These are phyloP conservation scores for Cotesia vestalis DNA, from an alignment of 1,140 invertebrate species.

Conservation along the genomic window DNA sequence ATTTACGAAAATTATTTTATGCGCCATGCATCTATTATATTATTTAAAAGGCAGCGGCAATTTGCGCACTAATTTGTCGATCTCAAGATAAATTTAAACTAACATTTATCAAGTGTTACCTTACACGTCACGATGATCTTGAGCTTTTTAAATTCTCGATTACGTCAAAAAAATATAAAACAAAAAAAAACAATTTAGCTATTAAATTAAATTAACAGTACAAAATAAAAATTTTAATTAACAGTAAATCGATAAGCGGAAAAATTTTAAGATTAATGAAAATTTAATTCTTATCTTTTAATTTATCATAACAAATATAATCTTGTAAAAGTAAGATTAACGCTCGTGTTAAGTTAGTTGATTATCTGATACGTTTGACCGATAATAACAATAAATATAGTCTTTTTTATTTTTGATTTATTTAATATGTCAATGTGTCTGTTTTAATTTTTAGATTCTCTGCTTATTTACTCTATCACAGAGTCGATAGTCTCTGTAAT, in stretches of 20 bases:
- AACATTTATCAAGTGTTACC: conserved; percentile 26
- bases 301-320: conserved; percentile 41
- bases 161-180: background rate
- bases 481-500: no score
- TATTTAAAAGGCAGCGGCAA: background rate
- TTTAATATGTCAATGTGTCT: no score
- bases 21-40: no score
- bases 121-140: conserved; percentile 15
- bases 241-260: no score
- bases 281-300: conserved; percentile 38
- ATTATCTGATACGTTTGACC: conserved; percentile 26
- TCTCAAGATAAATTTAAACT: conserved; percentile 14
- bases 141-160: conserved; percentile 13
- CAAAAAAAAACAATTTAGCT: no score
- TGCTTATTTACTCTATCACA: background rate
- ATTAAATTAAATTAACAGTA: no score
- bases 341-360: conserved; percentile 39
- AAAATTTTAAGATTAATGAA: no score
- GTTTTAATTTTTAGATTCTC: no score
- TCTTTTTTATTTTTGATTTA: no score
- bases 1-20: no score
- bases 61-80: conserved; percentile 22
- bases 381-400: conserved; percentile 11
- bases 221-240: no score
- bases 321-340: conserved; percentile 57